Evolutionary conservation across 1,140 invertebrate genomes (phyloP).

Genomic region (Drosophila aff.): DNA sequence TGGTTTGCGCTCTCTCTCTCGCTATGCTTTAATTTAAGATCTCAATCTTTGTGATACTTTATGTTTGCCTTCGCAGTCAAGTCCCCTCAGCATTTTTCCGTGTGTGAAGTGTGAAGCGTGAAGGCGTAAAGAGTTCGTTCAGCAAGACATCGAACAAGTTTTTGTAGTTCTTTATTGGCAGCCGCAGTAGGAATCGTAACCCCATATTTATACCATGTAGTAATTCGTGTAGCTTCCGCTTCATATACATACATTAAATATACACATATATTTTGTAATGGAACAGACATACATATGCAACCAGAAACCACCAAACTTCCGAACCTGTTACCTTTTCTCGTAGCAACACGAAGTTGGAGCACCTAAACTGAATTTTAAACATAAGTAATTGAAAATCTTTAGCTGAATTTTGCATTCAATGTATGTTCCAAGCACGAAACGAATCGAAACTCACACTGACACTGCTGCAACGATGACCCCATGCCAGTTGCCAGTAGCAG

Average conservation of each 20-base stretch:
- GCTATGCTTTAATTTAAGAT: slow-evolving; percentile 81
- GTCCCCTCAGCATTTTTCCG: slow-evolving; percentile 38
- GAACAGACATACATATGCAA: slow-evolving; percentile 59
- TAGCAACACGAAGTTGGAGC: slow-evolving; percentile 37
- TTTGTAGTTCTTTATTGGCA: slow-evolving; percentile 66
- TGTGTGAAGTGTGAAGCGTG: slow-evolving; percentile 61
- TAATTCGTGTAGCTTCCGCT: slow-evolving; percentile 69
- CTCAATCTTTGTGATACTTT: slow-evolving; percentile 82
- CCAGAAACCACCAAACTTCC: slow-evolving; percentile 80
- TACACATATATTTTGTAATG: slow-evolving; percentile 32
- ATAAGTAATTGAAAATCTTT: slow-evolving; percentile 81
- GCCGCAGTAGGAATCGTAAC: slow-evolving; percentile 47
- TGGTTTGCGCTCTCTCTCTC: slow-evolving; percentile 53
- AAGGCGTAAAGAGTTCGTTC: slow-evolving; percentile 55
- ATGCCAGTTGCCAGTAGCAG: slow-evolving; percentile 50
- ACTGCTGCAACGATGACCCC: slow-evolving; percentile 53
- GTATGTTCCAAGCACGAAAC: slow-evolving; percentile 57
- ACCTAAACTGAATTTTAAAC: slow-evolving; percentile 65
- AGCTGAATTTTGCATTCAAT: slow-evolving; percentile 74
- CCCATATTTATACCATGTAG: slow-evolving; percentile 40
- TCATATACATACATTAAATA: slow-evolving; percentile 30
- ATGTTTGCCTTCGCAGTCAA: slow-evolving; percentile 63
- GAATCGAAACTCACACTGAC: slow-evolving; percentile 15
- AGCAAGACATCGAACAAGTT: slow-evolving; percentile 75
- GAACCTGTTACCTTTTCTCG: slow-evolving; percentile 77